phyloP scores from a whole-genome alignment of 2,888 invertebrate genomes.

The Heteromurus nitidus region DNA sequence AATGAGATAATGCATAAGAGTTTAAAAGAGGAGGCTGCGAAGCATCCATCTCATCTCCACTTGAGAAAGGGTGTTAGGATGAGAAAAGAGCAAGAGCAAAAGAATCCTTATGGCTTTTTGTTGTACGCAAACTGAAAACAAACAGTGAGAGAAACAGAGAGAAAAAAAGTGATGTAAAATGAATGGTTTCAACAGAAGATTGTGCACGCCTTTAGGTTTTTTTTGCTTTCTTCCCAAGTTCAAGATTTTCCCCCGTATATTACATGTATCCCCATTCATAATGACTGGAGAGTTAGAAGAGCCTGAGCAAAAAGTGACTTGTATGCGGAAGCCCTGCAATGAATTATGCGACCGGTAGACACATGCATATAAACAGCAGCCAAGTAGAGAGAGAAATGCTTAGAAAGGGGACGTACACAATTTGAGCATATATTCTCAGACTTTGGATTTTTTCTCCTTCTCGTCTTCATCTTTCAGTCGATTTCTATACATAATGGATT shows the following conservation, averaged over 20 bases:
- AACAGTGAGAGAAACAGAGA: neutral
- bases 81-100: conserved; percentile 9
- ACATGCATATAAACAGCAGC: conserved; percentile 7
- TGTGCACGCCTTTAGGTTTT: neutral
- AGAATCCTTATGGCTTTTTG: neutral
- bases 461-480: neutral
- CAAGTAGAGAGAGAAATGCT: neutral
- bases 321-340: conserved; percentile 14
- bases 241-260: conserved; percentile 22
- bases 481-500: conserved; percentile 33
- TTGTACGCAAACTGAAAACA: conserved; percentile 27
- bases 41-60: too few relatives aligned
- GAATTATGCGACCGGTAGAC: conserved; percentile 12
- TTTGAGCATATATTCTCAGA: too few relatives aligned
- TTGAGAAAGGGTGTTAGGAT: conserved; percentile 2
- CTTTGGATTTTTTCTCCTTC: too few relatives aligned
- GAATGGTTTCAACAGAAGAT: conserved; percentile 21
- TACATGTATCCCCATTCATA: conserved; percentile 35
- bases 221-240: conserved; percentile 5
- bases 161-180: conserved; percentile 24
- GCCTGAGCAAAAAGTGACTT: too few relatives aligned
- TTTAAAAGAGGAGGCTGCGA: neutral
- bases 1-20: neutral
- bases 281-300: conserved; percentile 28
- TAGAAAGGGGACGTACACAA: neutral